Percentiles rank a stretch among this genome's conserved stretches.
These are phyloP conservation scores for Coremacera marginata DNA, from an alignment of 2,888 invertebrate species.

Conservation along the genomic window DNA sequence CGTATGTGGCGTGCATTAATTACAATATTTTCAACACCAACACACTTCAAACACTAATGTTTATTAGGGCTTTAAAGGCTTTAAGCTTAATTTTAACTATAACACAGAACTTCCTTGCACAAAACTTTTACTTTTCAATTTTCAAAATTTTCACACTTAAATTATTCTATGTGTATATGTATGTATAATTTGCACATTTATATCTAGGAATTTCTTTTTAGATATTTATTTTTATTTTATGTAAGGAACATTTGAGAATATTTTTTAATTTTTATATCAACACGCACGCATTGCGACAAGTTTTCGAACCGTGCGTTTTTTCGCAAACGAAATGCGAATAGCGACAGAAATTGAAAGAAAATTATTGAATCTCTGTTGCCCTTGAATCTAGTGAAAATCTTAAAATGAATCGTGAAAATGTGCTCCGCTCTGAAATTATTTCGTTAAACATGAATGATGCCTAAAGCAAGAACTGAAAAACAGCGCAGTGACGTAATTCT, in stretches of 20 bases:
- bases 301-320: constrained; percentile 56
- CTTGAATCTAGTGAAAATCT: constrained; percentile 47
- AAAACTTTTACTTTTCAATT: too few relatives aligned
- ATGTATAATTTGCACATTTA: neutral
- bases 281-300: constrained; percentile 44
- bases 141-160: neutral
- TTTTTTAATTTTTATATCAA: constrained; percentile 19
- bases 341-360: constrained; percentile 45
- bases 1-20: neutral
- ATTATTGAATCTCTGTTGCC: constrained; percentile 47
- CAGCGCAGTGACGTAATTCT: too few relatives aligned
- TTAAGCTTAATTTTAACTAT: constrained; percentile 24
- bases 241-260: neutral
- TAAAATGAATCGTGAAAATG: constrained; percentile 39
- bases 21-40: constrained; percentile 13
- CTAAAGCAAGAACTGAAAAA: too few relatives aligned
- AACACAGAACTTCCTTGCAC: neutral
- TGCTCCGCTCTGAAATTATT: constrained; percentile 22
- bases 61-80: neutral
- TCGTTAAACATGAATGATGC: neutral
- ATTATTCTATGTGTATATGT: neutral
- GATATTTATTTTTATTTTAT: constrained; percentile 39
- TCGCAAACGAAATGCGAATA: constrained; percentile 45
- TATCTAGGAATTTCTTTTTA: constrained; percentile 14
- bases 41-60: too few relatives aligned